These are phyloP conservation scores for Patiria pectinifera DNA, from an alignment of 53 echinoderm and acorn worm species.

Conservation along the genomic window DNA sequence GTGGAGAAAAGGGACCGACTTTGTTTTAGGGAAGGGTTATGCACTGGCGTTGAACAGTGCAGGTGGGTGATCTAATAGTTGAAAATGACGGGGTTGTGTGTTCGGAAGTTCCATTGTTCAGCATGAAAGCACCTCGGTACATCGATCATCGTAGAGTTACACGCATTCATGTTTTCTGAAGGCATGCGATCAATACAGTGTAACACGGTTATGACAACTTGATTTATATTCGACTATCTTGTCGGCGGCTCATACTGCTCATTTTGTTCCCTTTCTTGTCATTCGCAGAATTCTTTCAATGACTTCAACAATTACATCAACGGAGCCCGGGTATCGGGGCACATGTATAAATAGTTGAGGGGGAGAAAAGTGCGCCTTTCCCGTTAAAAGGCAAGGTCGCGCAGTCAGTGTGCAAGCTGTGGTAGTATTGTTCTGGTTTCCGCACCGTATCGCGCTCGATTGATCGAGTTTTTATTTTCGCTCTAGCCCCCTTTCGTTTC, in stretches of 20 bases:
- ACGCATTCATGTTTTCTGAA: background rate
- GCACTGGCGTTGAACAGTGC: background rate
- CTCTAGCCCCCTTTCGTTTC: background rate
- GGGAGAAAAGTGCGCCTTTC: background rate
- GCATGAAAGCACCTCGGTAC: background rate
- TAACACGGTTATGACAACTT: background rate
- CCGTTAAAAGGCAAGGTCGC: slow-evolving; percentile 36
- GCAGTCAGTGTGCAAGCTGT: background rate
- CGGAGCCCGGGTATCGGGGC: background rate
- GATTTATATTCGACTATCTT: background rate
- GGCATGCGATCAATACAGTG: background rate
- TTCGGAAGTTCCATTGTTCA: background rate
- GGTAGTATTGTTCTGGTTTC: background rate
- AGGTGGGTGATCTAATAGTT: background rate
- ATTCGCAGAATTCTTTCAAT: background rate
- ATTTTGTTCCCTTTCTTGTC: background rate
- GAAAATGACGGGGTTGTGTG: background rate
- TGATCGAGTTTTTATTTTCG: background rate
- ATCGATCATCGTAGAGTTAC: background rate
- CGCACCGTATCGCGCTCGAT: slow-evolving; percentile 3
- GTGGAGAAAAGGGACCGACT: background rate
- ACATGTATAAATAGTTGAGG: background rate
- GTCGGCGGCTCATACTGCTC: background rate
- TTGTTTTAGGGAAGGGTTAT: background rate
- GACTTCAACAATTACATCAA: background rate